Conservation (phyloP, 2,888 invertebrate genomes). For the Cataglyphis rosenhaueri region DNA sequence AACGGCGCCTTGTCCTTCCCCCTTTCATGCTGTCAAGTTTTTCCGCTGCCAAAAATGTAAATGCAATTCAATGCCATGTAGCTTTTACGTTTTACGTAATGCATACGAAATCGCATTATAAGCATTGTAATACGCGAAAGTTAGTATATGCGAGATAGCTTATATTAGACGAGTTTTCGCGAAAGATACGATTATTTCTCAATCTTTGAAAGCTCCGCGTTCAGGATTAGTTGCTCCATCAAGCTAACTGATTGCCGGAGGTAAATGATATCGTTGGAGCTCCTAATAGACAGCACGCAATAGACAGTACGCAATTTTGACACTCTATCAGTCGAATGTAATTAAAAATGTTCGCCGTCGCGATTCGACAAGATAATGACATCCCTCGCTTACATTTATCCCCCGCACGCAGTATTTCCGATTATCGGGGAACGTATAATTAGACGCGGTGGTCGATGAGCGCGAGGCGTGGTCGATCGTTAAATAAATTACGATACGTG, state of each 20-base stretch:
- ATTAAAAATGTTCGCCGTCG: slow-evolving; percentile 1
- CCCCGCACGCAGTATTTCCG: slow-evolving; percentile 30
- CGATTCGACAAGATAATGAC: slow-evolving; percentile 29
- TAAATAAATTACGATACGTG: slow-evolving; percentile 48
- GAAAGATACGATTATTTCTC: neutral
- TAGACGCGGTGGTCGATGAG: slow-evolving; percentile 25
- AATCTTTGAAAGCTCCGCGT: slow-evolving; percentile 8
- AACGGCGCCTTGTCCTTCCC: slow-evolving; percentile 49
- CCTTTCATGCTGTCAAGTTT: slow-evolving; percentile 19
- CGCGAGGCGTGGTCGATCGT: slow-evolving; percentile 39
- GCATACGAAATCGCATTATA: slow-evolving; percentile 48
- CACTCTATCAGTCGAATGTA: slow-evolving; percentile 18
- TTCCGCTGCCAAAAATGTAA: slow-evolving; percentile 49
- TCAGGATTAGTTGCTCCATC: slow-evolving; percentile 1
- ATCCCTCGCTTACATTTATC: slow-evolving; percentile 15
- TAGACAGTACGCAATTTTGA: neutral
- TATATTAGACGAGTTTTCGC: neutral
- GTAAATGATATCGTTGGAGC: slow-evolving; percentile 40
- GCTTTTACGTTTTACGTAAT: slow-evolving; percentile 51
- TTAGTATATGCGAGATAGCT: slow-evolving; percentile 17
- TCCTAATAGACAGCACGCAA: slow-evolving; percentile 39
- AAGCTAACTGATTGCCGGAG: slow-evolving; percentile 34
- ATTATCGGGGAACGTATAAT: slow-evolving; percentile 43
- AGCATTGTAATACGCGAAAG: slow-evolving; percentile 32
- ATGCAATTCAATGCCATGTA: slow-evolving; percentile 45